These are phyloP conservation scores for Meliscaeva auricollis DNA, from an alignment of 2,888 invertebrate genomes.

Conservation along the genomic window DNA sequence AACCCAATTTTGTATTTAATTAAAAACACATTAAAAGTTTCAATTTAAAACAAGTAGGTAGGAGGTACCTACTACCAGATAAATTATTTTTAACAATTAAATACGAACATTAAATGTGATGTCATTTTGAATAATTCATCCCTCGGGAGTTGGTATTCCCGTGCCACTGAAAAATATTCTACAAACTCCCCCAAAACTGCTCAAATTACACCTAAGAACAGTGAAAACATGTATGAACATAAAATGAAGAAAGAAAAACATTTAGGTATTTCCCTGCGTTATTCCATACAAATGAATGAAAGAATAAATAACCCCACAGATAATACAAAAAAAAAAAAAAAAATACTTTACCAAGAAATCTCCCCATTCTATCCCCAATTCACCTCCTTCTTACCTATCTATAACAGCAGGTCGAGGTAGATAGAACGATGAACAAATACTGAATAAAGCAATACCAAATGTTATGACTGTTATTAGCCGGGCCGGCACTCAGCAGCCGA, in stretches of 20 bases:
- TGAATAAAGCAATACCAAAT: conserved; percentile 53
- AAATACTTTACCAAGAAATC: conserved; percentile 26
- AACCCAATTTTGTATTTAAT: too few species aligned
- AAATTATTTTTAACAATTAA: not conserved
- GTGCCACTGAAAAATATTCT: not conserved
- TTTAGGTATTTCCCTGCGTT: conserved; percentile 5
- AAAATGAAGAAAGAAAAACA: not conserved
- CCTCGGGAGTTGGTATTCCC: not conserved
- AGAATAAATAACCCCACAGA: conserved; percentile 19
- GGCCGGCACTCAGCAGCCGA: conserved; percentile 53
- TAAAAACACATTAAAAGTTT: too few species aligned
- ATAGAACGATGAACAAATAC: conserved; percentile 36
- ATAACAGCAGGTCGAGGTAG: conserved; percentile 5
- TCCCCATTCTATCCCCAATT: conserved; percentile 1
- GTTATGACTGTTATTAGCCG: conserved; percentile 72
- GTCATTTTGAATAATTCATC: not conserved
- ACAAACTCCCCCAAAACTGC: not conserved
- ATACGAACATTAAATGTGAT: too few species aligned
- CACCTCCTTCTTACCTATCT: not conserved
- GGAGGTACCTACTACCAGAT: too few species aligned
- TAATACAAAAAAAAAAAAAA: conserved; percentile 4
- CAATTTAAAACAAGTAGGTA: too few species aligned
- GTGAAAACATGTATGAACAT: conserved; percentile 2
- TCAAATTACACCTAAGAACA: conserved; percentile 24
- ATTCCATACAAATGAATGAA: conserved; percentile 3